Evolutionary conservation across 2,888 invertebrate genomes (phyloP), one percentile per base, ranked within the genome.

Genomic region (Neoitamus cyanurus): DNA sequence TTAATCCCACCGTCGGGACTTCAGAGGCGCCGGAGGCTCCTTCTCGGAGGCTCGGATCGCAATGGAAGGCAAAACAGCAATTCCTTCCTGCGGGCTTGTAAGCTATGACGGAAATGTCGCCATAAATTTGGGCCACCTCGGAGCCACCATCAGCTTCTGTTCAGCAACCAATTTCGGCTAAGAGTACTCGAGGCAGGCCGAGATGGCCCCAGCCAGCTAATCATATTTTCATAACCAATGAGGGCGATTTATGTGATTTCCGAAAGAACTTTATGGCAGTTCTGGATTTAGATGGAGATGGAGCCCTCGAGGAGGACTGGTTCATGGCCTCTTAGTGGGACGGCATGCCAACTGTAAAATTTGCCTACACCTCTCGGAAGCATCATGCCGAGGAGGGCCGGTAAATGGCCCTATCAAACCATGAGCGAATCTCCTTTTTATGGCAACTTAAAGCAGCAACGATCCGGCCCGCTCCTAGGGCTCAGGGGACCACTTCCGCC

Each of bases 171-270:
- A 58, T 58, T 58, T 58, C 9, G 20, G 6, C 58, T 58, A 58
- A 58, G 58, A 58, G 58, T 58, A 58, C 58, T 58, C 58, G 58
- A 58, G 58, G 20, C 58, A 2, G 25, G 6, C 20, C 15, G 20
- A 58, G 20, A 4, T 58, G 25, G 42, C 58, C 58, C 15, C 2
- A 25, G 28, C 13, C 9, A 36, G 82, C 69, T 82, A 82, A 82
- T 82, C 82, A 69, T 82, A 82, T 82, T 82, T 69, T 82, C 82
- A 82, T 82, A 82, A 82, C 37, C 69, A 69, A 82, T 69, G 69
- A 69, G 31, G 13, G 36, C 36, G 69, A 69, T 69, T 69, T 69
- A 69, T 69, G 82, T 68, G 82, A 68, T 82, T 82, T 69, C 30
- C 11, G 37, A 31, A 25, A 25, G 48, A 36, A 36, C 34, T 82